Evolutionary conservation across 1,140 invertebrate species (phyloP), one percentile per base, ranked within the genome.

Genomic region (Acromyrmex heyeri): DNA sequence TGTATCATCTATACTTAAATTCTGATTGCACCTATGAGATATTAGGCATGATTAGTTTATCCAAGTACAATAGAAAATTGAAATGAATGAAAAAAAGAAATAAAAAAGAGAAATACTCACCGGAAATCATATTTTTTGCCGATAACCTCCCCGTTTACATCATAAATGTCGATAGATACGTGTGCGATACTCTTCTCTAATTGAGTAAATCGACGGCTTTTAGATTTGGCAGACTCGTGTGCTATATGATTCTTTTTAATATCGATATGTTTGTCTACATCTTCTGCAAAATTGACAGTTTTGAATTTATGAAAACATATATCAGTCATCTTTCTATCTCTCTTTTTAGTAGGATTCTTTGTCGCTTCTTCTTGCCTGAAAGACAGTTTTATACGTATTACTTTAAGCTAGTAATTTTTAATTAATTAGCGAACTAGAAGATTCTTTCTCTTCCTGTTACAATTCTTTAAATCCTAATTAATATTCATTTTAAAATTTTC

Each of bases 101-200:
- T 70, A 73, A 24, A 24, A 34, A 48, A 27, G 38, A 50, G 34
- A 38, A 38, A 38, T 70, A 73, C 53, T 87, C 91, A 95, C 91
- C 94, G 87, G 72, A 94, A 95, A 62, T 94, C 91, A 83, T 95
- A 95, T 92, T 95, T 95, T 62, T 93, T 95, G 3, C 94, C 94
- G 55, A 95, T 93, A 0, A 89, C 24, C 87, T 95, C 94, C 27
- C 92, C 93, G 27, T 93, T 73, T 44, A 92, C 70, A 87, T 94
- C 93, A 7, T 91, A 86, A 18, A 94, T 83, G 8, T 94, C 85
- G 76, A 93, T 91, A 0, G 89, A 53, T 10, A 89, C 69, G 77
- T 78, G 76, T 64, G 69, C 44, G 10, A 59, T 57, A 64, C 50
- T 64, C 38, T 93, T 93, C 83, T 95, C 94, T 16, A 95, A 88